Percentiles rank a stretch among this genome's conserved stretches.
Conservation (phyloP, 2,888 invertebrate genomes). For the Cephonodes hylas region DNA sequence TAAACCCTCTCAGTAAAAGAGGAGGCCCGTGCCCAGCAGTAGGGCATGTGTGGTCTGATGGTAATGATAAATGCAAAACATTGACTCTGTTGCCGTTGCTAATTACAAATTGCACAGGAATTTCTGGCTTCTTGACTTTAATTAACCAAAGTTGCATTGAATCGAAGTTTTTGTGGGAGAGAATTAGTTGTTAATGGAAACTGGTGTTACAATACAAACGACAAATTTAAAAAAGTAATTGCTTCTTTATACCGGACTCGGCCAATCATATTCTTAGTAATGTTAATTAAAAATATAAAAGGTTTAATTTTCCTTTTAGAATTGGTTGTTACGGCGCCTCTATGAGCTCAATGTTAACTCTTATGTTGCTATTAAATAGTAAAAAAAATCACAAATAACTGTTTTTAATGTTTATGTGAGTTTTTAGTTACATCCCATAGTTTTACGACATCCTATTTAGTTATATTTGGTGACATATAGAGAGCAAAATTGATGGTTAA, state of each 20-base stretch:
- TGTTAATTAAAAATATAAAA: constrained; percentile 4
- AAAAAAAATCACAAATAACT: no score
- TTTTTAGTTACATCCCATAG: no score
- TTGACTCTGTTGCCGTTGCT: no score
- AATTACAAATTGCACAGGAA: background rate
- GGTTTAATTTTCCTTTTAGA: background rate
- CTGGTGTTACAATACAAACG: background rate
- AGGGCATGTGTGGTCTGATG: no score
- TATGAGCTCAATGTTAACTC: no score
- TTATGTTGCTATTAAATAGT: background rate
- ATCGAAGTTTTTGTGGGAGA: background rate
- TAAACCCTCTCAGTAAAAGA: no score
- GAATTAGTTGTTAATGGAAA: background rate
- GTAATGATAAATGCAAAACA: no score
- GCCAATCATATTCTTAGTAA: background rate
- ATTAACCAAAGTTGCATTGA: background rate
- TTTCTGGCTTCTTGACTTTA: background rate
- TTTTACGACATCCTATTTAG: no score
- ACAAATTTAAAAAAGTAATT: background rate
- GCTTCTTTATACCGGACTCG: background rate
- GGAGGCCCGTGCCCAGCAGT: no score
- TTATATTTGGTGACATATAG: no score
- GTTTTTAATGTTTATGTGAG: no score
- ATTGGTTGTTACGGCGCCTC: background rate
- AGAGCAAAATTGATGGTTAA: no score